Base-by-base conservation (phyloP, 1,140 invertebrate species). In the Adelges cooleyi region DNA sequence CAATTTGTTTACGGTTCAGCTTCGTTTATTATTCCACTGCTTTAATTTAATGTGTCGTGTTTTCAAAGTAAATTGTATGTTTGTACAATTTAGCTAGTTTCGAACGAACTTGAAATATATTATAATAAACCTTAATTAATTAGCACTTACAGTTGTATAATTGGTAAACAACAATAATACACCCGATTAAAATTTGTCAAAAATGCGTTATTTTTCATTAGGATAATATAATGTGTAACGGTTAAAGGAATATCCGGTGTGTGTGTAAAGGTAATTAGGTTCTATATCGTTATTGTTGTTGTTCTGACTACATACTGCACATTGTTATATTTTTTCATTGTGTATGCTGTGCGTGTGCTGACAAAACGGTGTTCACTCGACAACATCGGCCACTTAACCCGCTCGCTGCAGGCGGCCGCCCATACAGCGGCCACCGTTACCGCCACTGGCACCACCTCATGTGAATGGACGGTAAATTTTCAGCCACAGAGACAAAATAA, bases 401-500 rank as follows among this genome's bases (percentile, higher is more conserved):
- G 54, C 3, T 59, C 49, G 23, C 33, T 54, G 52, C 33, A 23
- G 52, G 52, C 52, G 20, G 18, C 52, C 38, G 38, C 8, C 22
- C 29, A 33, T 11, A 33, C 11, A 33, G 15, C 54, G 10, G n/a
- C 53, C 53, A n/a, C 23, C 23, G 27, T 20, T n/a, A 4, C 27
- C 5, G 13, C 6, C 20, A 23, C 1, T 13, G 9, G n/a, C 15
- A 6, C 25, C 22, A n/a, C n/a, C n/a, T 6, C 29, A 33, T 6
- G 11, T 33, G 33, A 54, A 59, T 27, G 40, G 54, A 59, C 54
- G 23, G 54, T 44, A 44, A 59, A 59, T 44, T 18, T 27, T 20
- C 53, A 44, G 33, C 22, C 54, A 40, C 54, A 59, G 54, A 59
- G 54, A 59, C 54, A 59, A 59, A 59, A 56, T 56, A 56, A 56